Evolutionary conservation across 2,113 vertebrate genomes (phyloP).

Genomic region (Neodon shergylaensis): DNA sequence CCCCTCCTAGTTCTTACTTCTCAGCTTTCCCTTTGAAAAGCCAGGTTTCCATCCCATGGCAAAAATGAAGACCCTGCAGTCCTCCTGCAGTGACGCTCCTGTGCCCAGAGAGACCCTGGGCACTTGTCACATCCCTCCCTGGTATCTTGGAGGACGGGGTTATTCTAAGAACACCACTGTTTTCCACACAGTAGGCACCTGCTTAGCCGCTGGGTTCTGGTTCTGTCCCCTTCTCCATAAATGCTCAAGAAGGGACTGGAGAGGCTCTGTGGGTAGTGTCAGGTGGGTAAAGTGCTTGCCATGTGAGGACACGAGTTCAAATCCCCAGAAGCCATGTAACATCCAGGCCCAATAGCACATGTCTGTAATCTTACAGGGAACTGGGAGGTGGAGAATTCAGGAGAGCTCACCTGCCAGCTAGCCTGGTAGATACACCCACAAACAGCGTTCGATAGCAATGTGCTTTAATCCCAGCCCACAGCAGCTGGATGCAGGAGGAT

Average conservation of each 20-base stretch:
- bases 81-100: rapidly evolving
- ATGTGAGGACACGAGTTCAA: background rate
- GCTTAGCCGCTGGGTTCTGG: background rate
- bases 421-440: background rate
- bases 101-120: background rate
- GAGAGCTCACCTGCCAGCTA: background rate
- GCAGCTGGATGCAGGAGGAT: background rate
- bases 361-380: background rate
- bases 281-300: background rate
- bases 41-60: background rate
- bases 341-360: background rate
- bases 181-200: background rate
- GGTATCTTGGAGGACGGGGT: background rate
- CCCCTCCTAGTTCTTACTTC: conserved; percentile 43
- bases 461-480: background rate
- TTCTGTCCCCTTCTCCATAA: background rate
- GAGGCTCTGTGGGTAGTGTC: background rate
- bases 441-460: background rate
- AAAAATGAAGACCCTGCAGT: background rate
- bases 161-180: background rate
- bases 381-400: background rate
- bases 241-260: background rate
- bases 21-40: conserved; percentile 64
- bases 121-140: background rate
- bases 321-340: background rate